Conservation (phyloP, 2,113 vertebrate genomes). For the Clarias gariepinus region DNA sequence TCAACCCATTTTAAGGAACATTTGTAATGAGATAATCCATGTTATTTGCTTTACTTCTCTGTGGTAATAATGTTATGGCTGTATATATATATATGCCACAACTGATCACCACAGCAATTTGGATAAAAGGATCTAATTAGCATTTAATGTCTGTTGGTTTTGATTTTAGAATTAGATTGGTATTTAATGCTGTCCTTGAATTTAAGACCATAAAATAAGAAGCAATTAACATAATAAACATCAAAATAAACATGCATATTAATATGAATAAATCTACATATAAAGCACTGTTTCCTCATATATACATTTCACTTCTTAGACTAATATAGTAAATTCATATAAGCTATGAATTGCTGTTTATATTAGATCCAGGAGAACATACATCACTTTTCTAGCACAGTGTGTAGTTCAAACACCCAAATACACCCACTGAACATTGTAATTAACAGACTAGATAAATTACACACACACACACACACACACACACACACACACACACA, state of each 20-base stretch:
- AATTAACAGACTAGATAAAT: too few relatives aligned
- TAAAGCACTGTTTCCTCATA: background rate
- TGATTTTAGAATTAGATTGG: background rate
- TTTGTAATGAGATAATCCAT: too few relatives aligned
- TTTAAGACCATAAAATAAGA: background rate
- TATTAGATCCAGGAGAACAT: background rate
- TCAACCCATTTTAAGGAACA: too few relatives aligned
- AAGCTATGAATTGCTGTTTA: background rate
- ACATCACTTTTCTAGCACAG: too few relatives aligned
- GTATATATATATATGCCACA: background rate
- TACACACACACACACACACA: too few relatives aligned
- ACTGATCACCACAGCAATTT: background rate
- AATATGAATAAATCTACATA: background rate
- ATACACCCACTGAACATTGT: too few relatives aligned
- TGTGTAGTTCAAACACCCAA: too few relatives aligned
- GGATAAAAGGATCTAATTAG: background rate
- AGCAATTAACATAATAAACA: background rate
- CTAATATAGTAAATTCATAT: background rate
- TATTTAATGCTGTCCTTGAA: background rate
- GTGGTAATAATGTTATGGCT: too few relatives aligned
- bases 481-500: too few relatives aligned
- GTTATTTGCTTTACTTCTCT: too few relatives aligned
- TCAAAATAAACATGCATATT: background rate
- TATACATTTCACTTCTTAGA: background rate
- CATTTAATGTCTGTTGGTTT: background rate